Percentiles rank a stretch among this genome's conserved stretches.
These are phyloP conservation scores for Orthosia incerta DNA, from an alignment of 2,888 invertebrate genomes.

Conservation along the genomic window DNA sequence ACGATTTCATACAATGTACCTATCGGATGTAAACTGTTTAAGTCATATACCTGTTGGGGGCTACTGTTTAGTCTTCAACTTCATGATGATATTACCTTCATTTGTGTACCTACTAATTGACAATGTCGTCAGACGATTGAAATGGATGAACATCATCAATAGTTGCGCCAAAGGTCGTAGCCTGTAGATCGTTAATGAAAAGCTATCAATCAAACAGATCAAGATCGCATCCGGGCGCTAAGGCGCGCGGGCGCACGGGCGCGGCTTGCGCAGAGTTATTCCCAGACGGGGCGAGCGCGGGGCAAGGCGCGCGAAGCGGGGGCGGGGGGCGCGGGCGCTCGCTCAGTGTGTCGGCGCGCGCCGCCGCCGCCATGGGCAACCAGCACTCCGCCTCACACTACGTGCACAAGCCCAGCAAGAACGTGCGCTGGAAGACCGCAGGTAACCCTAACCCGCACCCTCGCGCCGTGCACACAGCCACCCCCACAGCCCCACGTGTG, in stretches of 20 bases:
- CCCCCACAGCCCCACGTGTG: constrained; percentile 46
- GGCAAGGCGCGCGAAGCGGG: constrained; percentile 77
- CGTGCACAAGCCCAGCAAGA: constrained; percentile 92
- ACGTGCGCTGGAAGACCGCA: constrained; percentile 96
- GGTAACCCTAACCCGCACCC: constrained; percentile 89
- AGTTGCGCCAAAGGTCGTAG: constrained; percentile 77
- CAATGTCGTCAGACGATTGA: constrained; percentile 53
- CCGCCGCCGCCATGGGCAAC: constrained; percentile 90
- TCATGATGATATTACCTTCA: background rate
- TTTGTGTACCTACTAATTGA: constrained; percentile 32
- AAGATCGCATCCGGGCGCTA: constrained; percentile 82
- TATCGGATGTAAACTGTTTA: background rate
- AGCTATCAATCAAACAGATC: constrained; percentile 83
- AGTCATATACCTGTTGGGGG: background rate
- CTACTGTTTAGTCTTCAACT: constrained; percentile 15
- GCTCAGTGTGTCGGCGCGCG: constrained; percentile 89
- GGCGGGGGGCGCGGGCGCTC: constrained; percentile 74
- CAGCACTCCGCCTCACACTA: constrained; percentile 88
- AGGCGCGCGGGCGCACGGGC: constrained; percentile 74
- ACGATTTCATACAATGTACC: background rate
- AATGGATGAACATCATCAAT: constrained; percentile 62
- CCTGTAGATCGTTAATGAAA: constrained; percentile 76
- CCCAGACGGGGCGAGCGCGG: constrained; percentile 78
- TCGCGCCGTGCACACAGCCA: constrained; percentile 43
- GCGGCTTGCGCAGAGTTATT: constrained; percentile 81